These are phyloP conservation scores for Spea bombifrons DNA, from an alignment of 2,113 vertebrate species.

Conservation along the genomic window DNA sequence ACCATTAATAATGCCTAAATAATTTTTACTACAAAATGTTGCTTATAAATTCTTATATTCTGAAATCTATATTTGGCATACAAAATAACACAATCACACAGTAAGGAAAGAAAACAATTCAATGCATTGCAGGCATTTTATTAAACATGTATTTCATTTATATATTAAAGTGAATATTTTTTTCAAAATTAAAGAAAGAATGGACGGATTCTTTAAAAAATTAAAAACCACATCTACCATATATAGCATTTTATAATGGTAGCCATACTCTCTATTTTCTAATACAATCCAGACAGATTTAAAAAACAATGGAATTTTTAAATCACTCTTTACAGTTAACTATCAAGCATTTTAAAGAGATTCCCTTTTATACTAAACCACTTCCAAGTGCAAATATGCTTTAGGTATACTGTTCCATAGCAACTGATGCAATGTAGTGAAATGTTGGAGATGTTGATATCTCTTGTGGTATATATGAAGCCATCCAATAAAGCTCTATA, in stretches of 20 bases:
- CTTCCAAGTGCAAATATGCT: too few relatives aligned
- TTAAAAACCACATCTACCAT: not conserved
- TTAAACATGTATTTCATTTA: slow-evolving; percentile 17
- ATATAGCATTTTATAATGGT: not conserved
- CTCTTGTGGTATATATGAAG: too few relatives aligned
- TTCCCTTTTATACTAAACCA: too few relatives aligned
- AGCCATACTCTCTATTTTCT: not conserved
- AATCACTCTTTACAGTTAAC: too few relatives aligned
- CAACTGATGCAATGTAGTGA: too few relatives aligned
- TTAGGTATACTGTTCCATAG: too few relatives aligned
- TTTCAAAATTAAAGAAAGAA: not conserved
- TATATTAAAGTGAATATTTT: slow-evolving; percentile 3
- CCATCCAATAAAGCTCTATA: too few relatives aligned
- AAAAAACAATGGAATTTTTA: too few relatives aligned
- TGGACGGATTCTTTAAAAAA: not conserved
- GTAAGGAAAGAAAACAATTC: slow-evolving; percentile 21
- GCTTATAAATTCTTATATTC: slow-evolving; percentile 46
- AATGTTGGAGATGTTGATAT: too few relatives aligned
- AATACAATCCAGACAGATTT: too few relatives aligned
- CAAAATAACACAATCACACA: slow-evolving; percentile 34
- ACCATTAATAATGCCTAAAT: slow-evolving; percentile 27
- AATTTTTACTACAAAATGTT: slow-evolving; percentile 37
- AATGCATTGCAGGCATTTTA: slow-evolving; percentile 19
- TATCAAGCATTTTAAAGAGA: too few relatives aligned
- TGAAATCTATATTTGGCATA: slow-evolving; percentile 49